Conservation (phyloP, 92 coral and sea anemone genomes). For the Porites evermanni region DNA sequence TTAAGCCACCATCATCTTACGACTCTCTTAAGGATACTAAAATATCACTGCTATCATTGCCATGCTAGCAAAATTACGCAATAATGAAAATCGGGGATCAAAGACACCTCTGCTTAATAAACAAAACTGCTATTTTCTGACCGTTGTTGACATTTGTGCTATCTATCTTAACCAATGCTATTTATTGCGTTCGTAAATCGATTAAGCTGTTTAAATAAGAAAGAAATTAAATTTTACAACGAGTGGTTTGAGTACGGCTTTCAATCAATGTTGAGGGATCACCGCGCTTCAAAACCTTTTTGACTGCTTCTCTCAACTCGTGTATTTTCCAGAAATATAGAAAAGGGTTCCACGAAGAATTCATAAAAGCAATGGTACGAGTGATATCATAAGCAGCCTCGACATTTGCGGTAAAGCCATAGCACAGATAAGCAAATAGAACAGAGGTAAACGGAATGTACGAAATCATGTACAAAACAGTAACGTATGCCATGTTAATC, state of each 20-base stretch:
- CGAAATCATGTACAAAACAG: constrained; percentile 55
- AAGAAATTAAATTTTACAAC: too few relatives aligned
- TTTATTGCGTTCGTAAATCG: too few relatives aligned
- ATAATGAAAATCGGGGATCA: too few relatives aligned
- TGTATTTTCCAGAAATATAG: constrained; percentile 69
- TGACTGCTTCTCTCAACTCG: constrained; percentile 57
- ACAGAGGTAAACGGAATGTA: constrained; percentile 64
- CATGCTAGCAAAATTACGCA: too few relatives aligned
- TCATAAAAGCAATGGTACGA: constrained; percentile 58
- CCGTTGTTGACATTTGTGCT: too few relatives aligned
- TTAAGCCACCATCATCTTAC: too few relatives aligned
- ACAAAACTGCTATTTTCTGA: too few relatives aligned
- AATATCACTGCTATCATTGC: too few relatives aligned
- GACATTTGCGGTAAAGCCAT: constrained; percentile 41
- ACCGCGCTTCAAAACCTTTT: constrained; percentile 5
- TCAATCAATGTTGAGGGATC: neutral
- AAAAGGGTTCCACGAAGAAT: constrained; percentile 59
- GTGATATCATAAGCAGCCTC: constrained; percentile 66
- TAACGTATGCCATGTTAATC: constrained; percentile 59
- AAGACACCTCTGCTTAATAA: too few relatives aligned
- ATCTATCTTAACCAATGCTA: too few relatives aligned
- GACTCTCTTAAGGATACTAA: too few relatives aligned
- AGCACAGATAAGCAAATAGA: constrained; percentile 41
- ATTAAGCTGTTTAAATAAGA: too few relatives aligned
- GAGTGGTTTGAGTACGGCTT: neutral